Evolutionary conservation across 2,797 vertebrate genomes (phyloP), one percentile per base, ranked within the genome.

Genomic region (Hydrophis major): DNA sequence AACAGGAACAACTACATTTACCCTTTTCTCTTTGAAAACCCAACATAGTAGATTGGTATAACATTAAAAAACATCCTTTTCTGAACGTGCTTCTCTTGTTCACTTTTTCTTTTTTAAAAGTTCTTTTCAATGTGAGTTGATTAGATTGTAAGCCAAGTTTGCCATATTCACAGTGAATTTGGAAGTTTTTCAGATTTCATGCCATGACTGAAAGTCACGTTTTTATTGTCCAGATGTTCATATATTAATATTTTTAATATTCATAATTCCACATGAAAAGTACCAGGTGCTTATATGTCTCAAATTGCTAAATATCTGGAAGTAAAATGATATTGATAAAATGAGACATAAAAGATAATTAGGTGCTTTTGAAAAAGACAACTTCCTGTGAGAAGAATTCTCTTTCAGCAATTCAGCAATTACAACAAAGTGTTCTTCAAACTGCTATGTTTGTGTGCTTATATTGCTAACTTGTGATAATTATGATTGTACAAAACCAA

Each of bases 281-380:
- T 94, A 96, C 95, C 96, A 97, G 95, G 94, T 97, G 95, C 93
- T 96, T 95, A 37, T 95, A 94, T 96, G 69, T 96, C 92, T 96
- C 86, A 94, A 57, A 96, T 91, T 94, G 90, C 94, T 96, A 92
- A 96, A 94, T 94, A 93, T 94, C 96, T 96, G 95, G 96, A 93
- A 97, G 96, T 97, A 96, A 95, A 97, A 95, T 96, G 94, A 37
- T 96, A 96, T 90, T 97, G 96, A 96, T 97, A 95, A 97, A 95
- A 94, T 94, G 91, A 96, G 96, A 97, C 96, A 95, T 96, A 96
- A 96, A 96, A 96, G 96, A 90, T 96, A 95, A 96, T 94, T 91
- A 92, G 83, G 59, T 96, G 93, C 95, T 97, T 95, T 96, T 96
- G 47, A 95, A 97, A 96, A 96, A 0, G 22, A 96, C 95, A 95